Base-by-base conservation (phyloP, 2,888 invertebrate species). In the Vanessa cardui region DNA sequence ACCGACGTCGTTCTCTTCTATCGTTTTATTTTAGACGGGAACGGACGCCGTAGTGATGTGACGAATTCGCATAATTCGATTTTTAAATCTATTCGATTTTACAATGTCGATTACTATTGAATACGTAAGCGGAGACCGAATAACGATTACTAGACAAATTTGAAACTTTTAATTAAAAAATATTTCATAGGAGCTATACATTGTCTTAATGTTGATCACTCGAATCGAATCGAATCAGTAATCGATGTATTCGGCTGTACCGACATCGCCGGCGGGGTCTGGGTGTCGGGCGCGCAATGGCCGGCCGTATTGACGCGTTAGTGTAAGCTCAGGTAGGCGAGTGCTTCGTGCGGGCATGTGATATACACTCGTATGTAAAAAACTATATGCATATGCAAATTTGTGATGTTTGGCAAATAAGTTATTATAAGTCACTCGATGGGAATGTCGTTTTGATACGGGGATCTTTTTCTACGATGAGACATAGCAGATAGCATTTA, bases 391-490 rank as follows among this genome's bases (percentile, higher is more conserved):
- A 75, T 80, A 79, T 77, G 81, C 75, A 77, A 77, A 70, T 76
- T 84, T 89, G 90, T 90, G 90, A 90, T 91, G 90, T 87, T 88
- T 83, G 89, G 89, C 87, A 82, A 80, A 85, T 88, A 88, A 85
- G 87, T 88, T 83, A 84, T 83, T 84, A 82, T 88, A 87, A 85
- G 89, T 89, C 89, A 87, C 82, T 77, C 86, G 80, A 79, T 75
- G 77, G 81, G 74, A 70, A 73, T 68, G 60, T 45, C 54, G 64
- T 64, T 62, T 64, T 64, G 59, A 63, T 61, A 63, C 60, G 68
- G 64, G 67, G 62, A 75, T 62, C 56, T 67, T 58, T 60, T 60
- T 60, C 59, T 44, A 62, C 20, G 31, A 45, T 52, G 31, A 33
- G 6, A 45, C 12, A 54, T 59, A 58, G 26, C 16, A 67, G 20